phyloP scores from a whole-genome alignment of 2,113 vertebrate species.

The Meleagris gallopavo region DNA sequence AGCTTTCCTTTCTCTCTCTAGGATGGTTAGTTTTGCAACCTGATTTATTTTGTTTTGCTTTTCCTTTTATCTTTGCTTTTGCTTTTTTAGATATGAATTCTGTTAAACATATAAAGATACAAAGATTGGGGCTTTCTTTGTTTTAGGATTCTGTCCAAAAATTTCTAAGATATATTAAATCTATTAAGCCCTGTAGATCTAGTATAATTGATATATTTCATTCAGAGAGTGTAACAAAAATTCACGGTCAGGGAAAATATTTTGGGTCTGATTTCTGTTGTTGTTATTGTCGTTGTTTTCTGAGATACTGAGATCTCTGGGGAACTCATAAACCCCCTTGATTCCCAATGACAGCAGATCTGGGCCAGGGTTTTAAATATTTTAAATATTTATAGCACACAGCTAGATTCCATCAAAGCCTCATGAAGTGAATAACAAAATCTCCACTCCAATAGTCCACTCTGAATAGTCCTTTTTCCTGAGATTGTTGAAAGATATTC shows the following conservation, averaged over 20 bases:
- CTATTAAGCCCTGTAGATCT: neutral
- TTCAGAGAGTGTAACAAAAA: neutral
- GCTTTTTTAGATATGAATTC: neutral
- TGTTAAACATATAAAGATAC: neutral
- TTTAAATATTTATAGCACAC: neutral
- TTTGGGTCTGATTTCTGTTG: neutral
- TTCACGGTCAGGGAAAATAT: neutral
- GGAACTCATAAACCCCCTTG: neutral
- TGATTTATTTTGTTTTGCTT: neutral
- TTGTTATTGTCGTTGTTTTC: neutral
- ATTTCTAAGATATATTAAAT: neutral
- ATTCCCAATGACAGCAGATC: neutral
- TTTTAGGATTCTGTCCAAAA: neutral
- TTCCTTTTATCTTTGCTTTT: neutral
- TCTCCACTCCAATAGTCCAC: neutral
- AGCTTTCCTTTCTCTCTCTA: neutral
- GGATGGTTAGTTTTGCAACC: accelerated
- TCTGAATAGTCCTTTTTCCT: neutral
- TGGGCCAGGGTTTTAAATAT: neutral
- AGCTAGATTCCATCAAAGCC: neutral
- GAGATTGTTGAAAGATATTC: neutral
- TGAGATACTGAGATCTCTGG: neutral
- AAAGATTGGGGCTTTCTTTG: accelerated
- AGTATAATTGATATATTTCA: neutral
- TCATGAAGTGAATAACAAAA: neutral